Conservation (phyloP, 2,888 invertebrate species). For the Plemyria rubiginata region DNA sequence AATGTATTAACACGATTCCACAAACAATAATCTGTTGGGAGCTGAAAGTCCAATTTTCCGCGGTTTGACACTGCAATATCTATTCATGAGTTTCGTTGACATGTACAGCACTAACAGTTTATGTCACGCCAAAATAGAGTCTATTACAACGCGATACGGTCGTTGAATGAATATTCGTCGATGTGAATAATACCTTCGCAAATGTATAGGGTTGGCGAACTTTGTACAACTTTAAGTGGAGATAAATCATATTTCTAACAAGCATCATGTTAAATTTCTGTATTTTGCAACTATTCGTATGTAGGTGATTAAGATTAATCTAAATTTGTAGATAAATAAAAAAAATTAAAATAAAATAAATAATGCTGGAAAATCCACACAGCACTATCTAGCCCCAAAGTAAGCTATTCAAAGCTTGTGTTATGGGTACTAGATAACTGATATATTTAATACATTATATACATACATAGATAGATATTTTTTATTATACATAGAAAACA, state of each 20-base stretch:
- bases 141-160: slow-evolving; percentile 30
- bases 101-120: slow-evolving; percentile 39
- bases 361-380: too few species aligned
- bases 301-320: too few species aligned
- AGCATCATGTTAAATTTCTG: slow-evolving; percentile 6
- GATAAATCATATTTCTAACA: slow-evolving; percentile 21
- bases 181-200: slow-evolving; percentile 43
- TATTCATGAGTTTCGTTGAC: slow-evolving; percentile 74
- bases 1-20: slow-evolving; percentile 39
- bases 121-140: slow-evolving; percentile 32
- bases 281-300: slow-evolving; percentile 1
- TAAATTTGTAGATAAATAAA: too few species aligned
- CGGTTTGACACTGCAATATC: slow-evolving; percentile 76
- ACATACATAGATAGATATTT: too few species aligned
- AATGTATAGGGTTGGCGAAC: slow-evolving; percentile 37
- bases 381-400: too few species aligned
- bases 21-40: slow-evolving; percentile 60
- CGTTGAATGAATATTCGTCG: slow-evolving; percentile 23
- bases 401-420: too few species aligned
- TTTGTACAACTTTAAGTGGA: slow-evolving; percentile 31
- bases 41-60: slow-evolving; percentile 68
- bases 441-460: too few species aligned
- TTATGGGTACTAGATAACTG: too few species aligned
- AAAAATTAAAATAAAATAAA: too few species aligned
- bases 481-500: too few species aligned